Conservation (phyloP, 1,140 invertebrate genomes). For the Venturia canescens region DNA sequence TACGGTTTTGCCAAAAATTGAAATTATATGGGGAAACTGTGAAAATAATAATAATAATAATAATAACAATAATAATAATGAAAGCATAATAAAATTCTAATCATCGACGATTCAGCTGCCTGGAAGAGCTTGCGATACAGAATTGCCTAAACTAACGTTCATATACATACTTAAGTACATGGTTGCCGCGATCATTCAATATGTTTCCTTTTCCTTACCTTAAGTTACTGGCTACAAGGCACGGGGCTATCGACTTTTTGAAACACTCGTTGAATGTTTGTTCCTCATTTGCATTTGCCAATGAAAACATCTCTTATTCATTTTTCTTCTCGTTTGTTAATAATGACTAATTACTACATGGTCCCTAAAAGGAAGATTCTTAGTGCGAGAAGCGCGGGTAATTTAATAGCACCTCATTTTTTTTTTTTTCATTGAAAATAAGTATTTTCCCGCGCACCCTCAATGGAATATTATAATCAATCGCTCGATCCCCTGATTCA, state of each 20-base stretch:
- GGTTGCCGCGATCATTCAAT: neutral
- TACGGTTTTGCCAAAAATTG: neutral
- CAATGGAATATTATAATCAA: too few relatives aligned
- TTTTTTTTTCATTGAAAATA: too few relatives aligned
- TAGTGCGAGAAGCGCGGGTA: too few relatives aligned
- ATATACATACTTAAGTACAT: neutral
- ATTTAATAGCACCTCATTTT: too few relatives aligned
- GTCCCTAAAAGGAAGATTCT: too few relatives aligned
- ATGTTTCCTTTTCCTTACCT: neutral
- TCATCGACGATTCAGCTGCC: slow-evolving; percentile 56
- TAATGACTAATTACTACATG: too few relatives aligned
- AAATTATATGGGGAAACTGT: slow-evolving; percentile 1
- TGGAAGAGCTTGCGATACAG: slow-evolving; percentile 58
- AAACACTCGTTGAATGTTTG: too few relatives aligned
- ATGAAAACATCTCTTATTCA: too few relatives aligned
- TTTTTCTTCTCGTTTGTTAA: too few relatives aligned
- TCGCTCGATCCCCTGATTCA: too few relatives aligned
- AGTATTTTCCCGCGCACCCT: too few relatives aligned
- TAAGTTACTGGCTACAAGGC: neutral
- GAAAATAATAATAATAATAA: slow-evolving; percentile 49
- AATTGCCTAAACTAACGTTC: neutral
- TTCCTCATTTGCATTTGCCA: too few relatives aligned
- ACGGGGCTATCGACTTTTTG: neutral
- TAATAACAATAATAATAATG: neutral
- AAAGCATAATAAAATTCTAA: neutral